Evolutionary conservation across 2,888 invertebrate genomes (phyloP), one percentile per base, ranked within the genome.

Genomic region (Tryphoninae sp.): DNA sequence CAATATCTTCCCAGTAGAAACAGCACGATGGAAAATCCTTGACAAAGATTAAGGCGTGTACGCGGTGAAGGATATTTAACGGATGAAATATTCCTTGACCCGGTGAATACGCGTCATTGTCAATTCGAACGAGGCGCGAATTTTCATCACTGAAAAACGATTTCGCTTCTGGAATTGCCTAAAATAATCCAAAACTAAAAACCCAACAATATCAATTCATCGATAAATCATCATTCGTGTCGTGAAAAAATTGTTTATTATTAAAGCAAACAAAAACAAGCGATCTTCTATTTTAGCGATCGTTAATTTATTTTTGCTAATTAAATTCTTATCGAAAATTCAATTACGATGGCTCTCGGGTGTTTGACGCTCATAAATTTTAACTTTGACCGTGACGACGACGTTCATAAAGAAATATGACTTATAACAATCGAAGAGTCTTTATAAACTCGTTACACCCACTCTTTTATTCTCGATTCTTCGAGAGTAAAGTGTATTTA

Each of bases 21-120:
- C 45, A 26, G 13, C 9, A n/a, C 11, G 42, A 2, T 22, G 64
- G 19, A 16, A 1, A 22, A 67, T 13, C 75, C 59, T 75, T 75
- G 75, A 76, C 19, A 62, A 61, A 53, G 4, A 1, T 19, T 53
- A 26, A 26, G 33, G 33, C 7, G 61, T 40, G 42, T 23, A 26
- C 19, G 53, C 53, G 13, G 51, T n/a, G 61, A 62, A 61, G 68
- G 61, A 61, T 53, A 53, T 51, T 55, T 61, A 51, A 26, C 62
- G 53, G 40, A 62, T 53, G 13, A 9, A 55, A 1, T 8, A 64
- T 73, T 73, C 73, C 62, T 73, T 73, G 73, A 73, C 73, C 73
- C 53, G 61, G 40, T 26, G 49, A 72, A 16, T 72, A 8, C 49
- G 51, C 62, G 72, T 61, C 72, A 72, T 72, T 73, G 61, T 11